phyloP scores from a whole-genome alignment of 1,140 invertebrate genomes.

The Leptopilina clavipes region DNA sequence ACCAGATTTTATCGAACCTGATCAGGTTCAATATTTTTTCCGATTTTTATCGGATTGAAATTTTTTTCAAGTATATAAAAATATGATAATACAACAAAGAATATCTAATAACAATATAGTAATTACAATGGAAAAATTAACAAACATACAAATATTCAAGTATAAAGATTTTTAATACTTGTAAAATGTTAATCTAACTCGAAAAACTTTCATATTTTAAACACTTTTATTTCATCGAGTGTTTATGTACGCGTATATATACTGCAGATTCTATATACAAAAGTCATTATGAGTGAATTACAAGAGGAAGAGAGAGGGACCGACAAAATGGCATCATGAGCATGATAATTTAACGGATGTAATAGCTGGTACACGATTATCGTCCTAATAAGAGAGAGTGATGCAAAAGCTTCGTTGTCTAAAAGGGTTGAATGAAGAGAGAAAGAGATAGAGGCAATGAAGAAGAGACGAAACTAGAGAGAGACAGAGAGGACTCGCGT shows the following conservation, averaged over 20 bases:
- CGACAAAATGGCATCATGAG: conserved; percentile 60
- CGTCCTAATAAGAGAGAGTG: conserved; percentile 70
- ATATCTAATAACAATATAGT: too few relatives aligned
- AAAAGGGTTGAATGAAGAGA: conserved; percentile 44
- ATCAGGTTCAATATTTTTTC: too few relatives aligned
- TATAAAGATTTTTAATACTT: not conserved
- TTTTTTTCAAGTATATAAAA: too few relatives aligned
- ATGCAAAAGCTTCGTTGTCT: conserved; percentile 57
- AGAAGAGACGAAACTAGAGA: not conserved
- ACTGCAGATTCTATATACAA: conserved; percentile 58
- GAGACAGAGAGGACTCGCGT: conserved; percentile 30
- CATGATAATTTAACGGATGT: conserved; percentile 69
- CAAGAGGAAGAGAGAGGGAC: conserved; percentile 54
- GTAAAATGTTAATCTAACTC: not conserved
- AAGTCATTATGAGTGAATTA: conserved; percentile 71
- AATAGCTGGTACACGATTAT: conserved; percentile 70
- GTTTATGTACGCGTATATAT: conserved; percentile 44
- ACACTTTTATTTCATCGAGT: conserved; percentile 61
- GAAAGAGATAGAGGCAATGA: conserved; percentile 48
- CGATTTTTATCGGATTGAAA: too few relatives aligned
- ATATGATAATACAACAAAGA: too few relatives aligned
- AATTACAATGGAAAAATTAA: too few relatives aligned
- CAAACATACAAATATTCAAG: not conserved
- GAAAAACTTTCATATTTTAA: not conserved
- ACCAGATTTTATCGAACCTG: too few relatives aligned